Base-by-base conservation (phyloP, 2,797 vertebrate species). In the Nyctibius grandis region DNA sequence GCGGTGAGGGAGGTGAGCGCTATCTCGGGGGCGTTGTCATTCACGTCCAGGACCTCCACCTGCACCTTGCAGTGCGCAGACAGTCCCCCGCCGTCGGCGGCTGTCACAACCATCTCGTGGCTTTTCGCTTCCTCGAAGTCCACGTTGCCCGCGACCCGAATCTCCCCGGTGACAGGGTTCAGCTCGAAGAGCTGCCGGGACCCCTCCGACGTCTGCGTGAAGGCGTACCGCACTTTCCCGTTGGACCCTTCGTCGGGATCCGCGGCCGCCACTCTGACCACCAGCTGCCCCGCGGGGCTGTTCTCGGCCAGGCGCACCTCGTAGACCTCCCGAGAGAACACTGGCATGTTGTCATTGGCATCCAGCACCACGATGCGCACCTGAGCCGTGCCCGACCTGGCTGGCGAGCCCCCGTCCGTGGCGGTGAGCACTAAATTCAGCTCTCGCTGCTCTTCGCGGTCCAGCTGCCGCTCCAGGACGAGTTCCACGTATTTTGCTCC, bases 281-380 rank as follows among this genome's bases (percentile, higher is more conserved):
- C 98, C 70, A 98, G 95, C 7, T 97, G 97, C 8, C 97, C 98
- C 64, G 87, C 85, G 12, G 98, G 98, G 31, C 98, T 98, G 96
- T 99, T 99, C 97, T 99, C 99, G 5, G 89, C 97, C 57, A 99
- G 77, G 77, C 98, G 98, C 2, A 98, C 98, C 97, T 99, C 98
- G 89, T 99, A 99, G 8, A 98, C 88, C 1, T 98, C 98, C 70
- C 96, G 96, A 78, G 97, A 94, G 88, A 99, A 99, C 8, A 95
- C 96, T 0, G 99, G 99, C 3, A 94, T 96, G 2, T 99, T 99
- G 96, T 99, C 99, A 90, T 99, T 99, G 42, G 96, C 97, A 94
- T 99, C 99, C 70, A 99, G 2, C 23, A 99, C 97, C 19, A 98
- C 97, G n/a, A 99, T 93, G 42, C 98, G 98, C 83, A 99, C 94